Evolutionary conservation across 2,888 invertebrate genomes (phyloP), one percentile per base, ranked within the genome.

Genomic region (Phlogophora meticulosa): DNA sequence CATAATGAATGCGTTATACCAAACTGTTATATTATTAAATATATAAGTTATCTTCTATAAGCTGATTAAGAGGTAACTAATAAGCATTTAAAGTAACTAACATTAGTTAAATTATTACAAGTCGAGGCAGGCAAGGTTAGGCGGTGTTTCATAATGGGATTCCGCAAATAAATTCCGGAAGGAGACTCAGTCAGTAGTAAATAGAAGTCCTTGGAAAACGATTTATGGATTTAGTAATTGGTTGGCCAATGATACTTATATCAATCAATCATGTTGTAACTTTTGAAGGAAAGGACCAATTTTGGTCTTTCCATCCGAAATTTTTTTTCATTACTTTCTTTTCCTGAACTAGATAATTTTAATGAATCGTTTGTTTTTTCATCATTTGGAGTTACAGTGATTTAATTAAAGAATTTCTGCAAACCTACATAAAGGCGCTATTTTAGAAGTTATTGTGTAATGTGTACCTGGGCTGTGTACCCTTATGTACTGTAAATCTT

Each of bases 161-260:
- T 67, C 43, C 10, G 48, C 28, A 20, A 49, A 40, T 38, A 0
- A 32, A 34, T 36, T 24, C 42, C 68, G 68, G 66, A 49, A 57
- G 24, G 42, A 28, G n/a, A 48, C 45, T 10, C 34, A 20, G 15
- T 40, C 38, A 36, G 48, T 36, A 20, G 28, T n/a, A 7, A 9
- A 42, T 24, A 34, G 15, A 48, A n/a, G 51, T 38, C 45, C 51
- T n/a, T 59, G 60, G 57, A 46, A 15, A 38, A n/a, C 38, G 15
- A 45, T 36, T 45, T 13, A 53, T 45, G 53, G 28, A 22, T 32
- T 62, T 32, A 20, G 4, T 32, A 22, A 13, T 36, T 46, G 20
- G 9, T 57, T 9, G 34, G 7, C 11, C n/a, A 34, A 17, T 24
- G 13, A 20, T 15, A 28, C 4, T 40, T 53, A 9, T 17, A 13